Evolutionary conservation across 2,888 invertebrate genomes (phyloP), one percentile per base, ranked within the genome.

Genomic region (Phyllotreta striolata): DNA sequence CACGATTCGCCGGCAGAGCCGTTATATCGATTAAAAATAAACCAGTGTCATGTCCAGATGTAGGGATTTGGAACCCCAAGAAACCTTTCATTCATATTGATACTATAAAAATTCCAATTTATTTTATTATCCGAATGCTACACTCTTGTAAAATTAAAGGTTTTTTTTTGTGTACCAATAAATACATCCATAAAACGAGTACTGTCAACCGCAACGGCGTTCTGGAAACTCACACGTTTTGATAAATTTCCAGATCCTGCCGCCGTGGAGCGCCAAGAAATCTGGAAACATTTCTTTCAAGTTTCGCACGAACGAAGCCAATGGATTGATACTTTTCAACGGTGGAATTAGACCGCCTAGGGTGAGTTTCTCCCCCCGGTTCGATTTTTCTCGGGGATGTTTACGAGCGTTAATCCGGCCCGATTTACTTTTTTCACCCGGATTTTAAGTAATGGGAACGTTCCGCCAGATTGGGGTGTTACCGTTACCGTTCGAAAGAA

Each of bases 251-350:
- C 87, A 93, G 92, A 88, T 92, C 57, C 83, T 96, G 75, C 95
- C 96, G 46, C 91, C 92, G 60, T 96, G 96, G 96, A 94, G 95
- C 79, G 92, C 93, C 1, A 91, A 93, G 77, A 91, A 92, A 78
- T 89, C 91, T 34, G 96, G 96, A 66, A 92, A 92, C 35, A 91
- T 97, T 77, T 91, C 94, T 46, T 94, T 97, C 83, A 95, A 96
- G 84, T 95, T 98, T 78, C 89, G 96, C 67, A 98, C 98, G 49
- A 95, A 93, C 80, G 97, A 98, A 81, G 91, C 94, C 6, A 95
- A 97, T 78, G 98, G 98, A 24, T 86, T 98, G 71, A 89, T 98
- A 60, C 88, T 98, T 79, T 93, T 95, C 86, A 96, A 95, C 81
- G 91, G 92, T 76, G 95, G 94, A 77, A 86, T 89, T 62, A 86